A percentile compares a stretch with the other conserved stretches of the same genome.
Conservation (phyloP, 2,797 vertebrate genomes). For the Myoxocephalus aenaeus region DNA sequence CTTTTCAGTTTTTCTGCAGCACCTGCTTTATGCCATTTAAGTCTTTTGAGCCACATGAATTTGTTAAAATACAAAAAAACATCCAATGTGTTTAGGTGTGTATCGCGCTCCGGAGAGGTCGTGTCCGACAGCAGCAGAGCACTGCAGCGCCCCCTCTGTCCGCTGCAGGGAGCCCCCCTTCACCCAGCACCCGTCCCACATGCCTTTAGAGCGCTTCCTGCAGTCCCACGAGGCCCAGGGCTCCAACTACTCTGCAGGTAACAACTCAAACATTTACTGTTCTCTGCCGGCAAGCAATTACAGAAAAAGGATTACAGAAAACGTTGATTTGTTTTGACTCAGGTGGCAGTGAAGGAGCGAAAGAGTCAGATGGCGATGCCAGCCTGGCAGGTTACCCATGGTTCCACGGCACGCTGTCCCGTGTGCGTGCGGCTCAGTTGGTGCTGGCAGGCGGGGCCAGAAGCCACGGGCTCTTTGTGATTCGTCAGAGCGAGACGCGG, state of each 20-base stretch:
- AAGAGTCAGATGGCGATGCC: constrained; percentile 82
- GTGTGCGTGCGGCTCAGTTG: constrained; percentile 94
- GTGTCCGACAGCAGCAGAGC: constrained; percentile 75
- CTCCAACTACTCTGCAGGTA: constrained; percentile 82
- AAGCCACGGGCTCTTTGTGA: constrained; percentile 95
- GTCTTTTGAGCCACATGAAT: constrained; percentile 7
- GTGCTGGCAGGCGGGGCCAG: constrained; percentile 91
- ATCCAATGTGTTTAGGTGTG: constrained; percentile 80
- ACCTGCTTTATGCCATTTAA: background rate
- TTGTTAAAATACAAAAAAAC: background rate
- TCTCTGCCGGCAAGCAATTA: background rate
- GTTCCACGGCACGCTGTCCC: constrained; percentile 96
- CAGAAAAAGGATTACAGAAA: background rate
- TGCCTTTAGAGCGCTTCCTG: constrained; percentile 93
- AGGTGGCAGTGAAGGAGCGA: constrained; percentile 81
- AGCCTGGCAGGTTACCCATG: constrained; percentile 92
- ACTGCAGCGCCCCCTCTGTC: constrained; percentile 80
- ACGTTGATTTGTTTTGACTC: constrained; percentile 10
- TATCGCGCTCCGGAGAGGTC: constrained; percentile 86
- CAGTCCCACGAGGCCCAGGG: constrained; percentile 88
- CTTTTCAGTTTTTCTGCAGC: background rate
- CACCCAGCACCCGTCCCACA: constrained; percentile 89
- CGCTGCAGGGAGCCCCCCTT: constrained; percentile 86
- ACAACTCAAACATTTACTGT: constrained; percentile 6
- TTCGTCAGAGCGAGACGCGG: constrained; percentile 95